Evolutionary conservation across 2,113 vertebrate species (phyloP).

Genomic region (Bagarius yarrelli): DNA sequence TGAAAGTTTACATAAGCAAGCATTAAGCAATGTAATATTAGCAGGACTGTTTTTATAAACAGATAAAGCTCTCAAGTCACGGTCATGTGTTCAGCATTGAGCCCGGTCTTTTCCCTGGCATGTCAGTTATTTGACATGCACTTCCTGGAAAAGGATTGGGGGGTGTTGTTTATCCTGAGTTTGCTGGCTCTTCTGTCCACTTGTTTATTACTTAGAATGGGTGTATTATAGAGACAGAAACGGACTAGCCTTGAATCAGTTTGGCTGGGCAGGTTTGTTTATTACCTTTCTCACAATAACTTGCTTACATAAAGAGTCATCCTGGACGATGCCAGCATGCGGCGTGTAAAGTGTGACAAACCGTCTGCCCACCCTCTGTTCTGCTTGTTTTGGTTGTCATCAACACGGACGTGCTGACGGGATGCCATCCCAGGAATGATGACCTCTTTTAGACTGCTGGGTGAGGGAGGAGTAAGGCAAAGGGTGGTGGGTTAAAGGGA

Average conservation of each 20-base stretch:
- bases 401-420: not conserved
- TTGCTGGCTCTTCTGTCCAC: not conserved
- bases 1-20: constrained; percentile 25
- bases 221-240: constrained; percentile 24
- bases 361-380: not conserved
- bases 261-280: constrained; percentile 22
- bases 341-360: not conserved
- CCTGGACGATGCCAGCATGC: not conserved
- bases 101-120: constrained; percentile 33
- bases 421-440: constrained; percentile 18
- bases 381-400: not conserved
- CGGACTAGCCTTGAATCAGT: constrained; percentile 2
- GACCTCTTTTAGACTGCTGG: not conserved
- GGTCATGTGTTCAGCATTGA: constrained; percentile 30
- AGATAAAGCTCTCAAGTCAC: constrained; percentile 26
- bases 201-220: constrained; percentile 14
- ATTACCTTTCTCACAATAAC: constrained; percentile 36
- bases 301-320: constrained; percentile 10
- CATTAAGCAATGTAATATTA: constrained; percentile 28
- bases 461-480: not conserved
- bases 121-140: not conserved
- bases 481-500: not conserved
- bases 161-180: not conserved
- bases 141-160: constrained; percentile 24
- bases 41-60: constrained; percentile 39